Conservation (phyloP, 2,797 vertebrate species). For the Darevskia mixta region DNA sequence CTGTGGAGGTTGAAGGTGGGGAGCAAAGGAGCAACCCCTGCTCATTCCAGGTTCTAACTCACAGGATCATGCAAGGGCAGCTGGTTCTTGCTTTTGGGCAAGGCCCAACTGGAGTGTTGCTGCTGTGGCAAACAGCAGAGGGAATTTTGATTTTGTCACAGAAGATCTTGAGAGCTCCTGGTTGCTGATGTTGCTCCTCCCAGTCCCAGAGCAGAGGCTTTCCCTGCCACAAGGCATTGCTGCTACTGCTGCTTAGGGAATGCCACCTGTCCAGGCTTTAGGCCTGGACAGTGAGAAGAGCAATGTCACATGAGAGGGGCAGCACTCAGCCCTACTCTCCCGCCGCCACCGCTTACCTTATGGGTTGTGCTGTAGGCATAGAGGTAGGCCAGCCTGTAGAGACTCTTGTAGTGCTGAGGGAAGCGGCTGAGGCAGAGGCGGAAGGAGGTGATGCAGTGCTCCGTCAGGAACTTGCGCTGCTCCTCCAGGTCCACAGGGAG, state of each 20-base stretch:
- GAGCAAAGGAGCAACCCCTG: background rate
- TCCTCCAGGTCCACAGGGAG: constrained; percentile 86
- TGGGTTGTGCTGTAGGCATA: constrained; percentile 92
- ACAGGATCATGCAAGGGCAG: background rate
- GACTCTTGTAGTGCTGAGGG: constrained; percentile 99
- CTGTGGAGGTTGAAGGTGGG: background rate
- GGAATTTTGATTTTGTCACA: background rate
- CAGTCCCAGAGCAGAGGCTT: background rate
- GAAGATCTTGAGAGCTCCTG: background rate
- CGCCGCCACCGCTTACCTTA: constrained; percentile 82
- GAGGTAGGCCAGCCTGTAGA: constrained; percentile 95
- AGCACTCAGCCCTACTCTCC: rapidly evolving
- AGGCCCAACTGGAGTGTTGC: background rate
- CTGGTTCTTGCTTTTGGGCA: background rate
- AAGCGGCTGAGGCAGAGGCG: constrained; percentile 95
- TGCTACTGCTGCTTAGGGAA: background rate
- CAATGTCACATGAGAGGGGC: background rate
- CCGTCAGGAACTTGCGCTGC: constrained; percentile 89
- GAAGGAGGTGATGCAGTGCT: constrained; percentile 90
- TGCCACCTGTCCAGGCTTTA: too few species aligned
- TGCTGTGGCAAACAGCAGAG: background rate
- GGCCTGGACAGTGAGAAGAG: background rate
- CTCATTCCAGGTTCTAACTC: background rate
- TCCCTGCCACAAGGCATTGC: too few species aligned
- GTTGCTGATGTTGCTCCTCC: background rate